Base-by-base conservation (phyloP, 2,888 invertebrate species). In the Sphecodes monilicornis region DNA sequence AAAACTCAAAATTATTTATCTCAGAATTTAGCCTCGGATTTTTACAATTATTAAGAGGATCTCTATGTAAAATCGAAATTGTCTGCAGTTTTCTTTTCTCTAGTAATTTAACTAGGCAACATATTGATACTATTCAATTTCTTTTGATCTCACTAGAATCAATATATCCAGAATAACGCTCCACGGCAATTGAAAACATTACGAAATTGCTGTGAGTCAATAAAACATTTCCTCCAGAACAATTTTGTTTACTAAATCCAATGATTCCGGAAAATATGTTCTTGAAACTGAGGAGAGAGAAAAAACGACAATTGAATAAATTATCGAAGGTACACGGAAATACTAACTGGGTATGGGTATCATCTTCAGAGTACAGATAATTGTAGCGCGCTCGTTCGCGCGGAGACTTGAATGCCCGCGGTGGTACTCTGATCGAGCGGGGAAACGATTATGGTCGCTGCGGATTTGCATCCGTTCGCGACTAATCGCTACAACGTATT, bases 401-500 rank as follows among this genome's bases (percentile, higher is more conserved):
- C 75, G 50, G 75, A 66, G 75, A 76, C 75, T 76, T 76, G 46
- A 66, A 76, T 76, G 75, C 46, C 18, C 32, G 75, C 66, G 26
- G 32, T 46, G 66, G 50, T 50, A n/a, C 41, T 66, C 46, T 11
- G 66, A 66, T 76, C 75, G 46, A 46, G 26, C 41, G 50, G 22
- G 68, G 54, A 74, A 54, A 54, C 70, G 57, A 70, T 76, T 70
- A 76, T 64, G 43, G 75, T 64, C 64, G n/a, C 71, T 26, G 36
- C 16, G 39, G 46, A 82, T 70, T 70, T 57, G 70, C 60, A 36
- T 82, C 73, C 36, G 71, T 70, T 64, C 16, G 46, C 46, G 22
- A 36, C 70, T 60, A 78, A 86, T 86, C 87, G 80, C 32, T 80
- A 72, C 85, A 88, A 79, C 66, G 75, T 64, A 77, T 87, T 88